A percentile compares a stretch with the other conserved stretches of the same genome.
phyloP scores from a whole-genome alignment of 2,888 invertebrate species.

The Sinotaia quadrata region DNA sequence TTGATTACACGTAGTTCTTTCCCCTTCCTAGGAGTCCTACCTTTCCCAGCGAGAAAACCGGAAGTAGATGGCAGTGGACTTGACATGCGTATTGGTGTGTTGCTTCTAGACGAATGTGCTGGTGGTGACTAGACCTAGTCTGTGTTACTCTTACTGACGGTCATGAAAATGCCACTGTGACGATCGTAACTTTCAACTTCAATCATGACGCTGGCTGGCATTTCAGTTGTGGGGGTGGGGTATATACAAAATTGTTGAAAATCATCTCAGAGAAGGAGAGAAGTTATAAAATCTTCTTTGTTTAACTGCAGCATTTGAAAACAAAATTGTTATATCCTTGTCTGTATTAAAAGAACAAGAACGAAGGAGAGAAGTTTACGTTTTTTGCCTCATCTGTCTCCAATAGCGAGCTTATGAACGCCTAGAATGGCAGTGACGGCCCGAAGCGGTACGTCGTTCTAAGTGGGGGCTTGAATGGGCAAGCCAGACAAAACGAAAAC shows the following conservation, averaged over 20 bases:
- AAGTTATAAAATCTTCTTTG: neutral
- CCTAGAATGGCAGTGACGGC: too few relatives aligned
- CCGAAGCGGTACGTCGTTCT: too few relatives aligned
- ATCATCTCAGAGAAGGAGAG: neutral
- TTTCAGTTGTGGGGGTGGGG: too few relatives aligned
- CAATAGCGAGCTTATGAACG: too few relatives aligned
- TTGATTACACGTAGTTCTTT: neutral
- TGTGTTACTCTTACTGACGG: slow-evolving; percentile 4
- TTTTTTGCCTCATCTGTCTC: too few relatives aligned
- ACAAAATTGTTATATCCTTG: too few relatives aligned
- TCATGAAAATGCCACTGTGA: slow-evolving; percentile 20
- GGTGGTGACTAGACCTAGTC: slow-evolving; percentile 28
- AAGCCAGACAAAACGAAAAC: neutral
- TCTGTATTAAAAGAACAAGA: too few relatives aligned
- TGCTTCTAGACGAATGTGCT: slow-evolving; percentile 29
- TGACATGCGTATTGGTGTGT: slow-evolving; percentile 34
- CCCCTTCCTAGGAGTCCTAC: slow-evolving; percentile 12
- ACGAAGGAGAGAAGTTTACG: too few relatives aligned
- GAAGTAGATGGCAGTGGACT: slow-evolving; percentile 26
- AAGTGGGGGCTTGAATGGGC: neutral
- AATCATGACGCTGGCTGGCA: too few relatives aligned
- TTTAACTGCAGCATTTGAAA: neutral
- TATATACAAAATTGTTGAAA: too few relatives aligned
- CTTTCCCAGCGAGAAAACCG: slow-evolving; percentile 10
- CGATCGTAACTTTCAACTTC: too few relatives aligned